Conservation (phyloP, 2,797 vertebrate species). For the Pangasius macronema region DNA sequence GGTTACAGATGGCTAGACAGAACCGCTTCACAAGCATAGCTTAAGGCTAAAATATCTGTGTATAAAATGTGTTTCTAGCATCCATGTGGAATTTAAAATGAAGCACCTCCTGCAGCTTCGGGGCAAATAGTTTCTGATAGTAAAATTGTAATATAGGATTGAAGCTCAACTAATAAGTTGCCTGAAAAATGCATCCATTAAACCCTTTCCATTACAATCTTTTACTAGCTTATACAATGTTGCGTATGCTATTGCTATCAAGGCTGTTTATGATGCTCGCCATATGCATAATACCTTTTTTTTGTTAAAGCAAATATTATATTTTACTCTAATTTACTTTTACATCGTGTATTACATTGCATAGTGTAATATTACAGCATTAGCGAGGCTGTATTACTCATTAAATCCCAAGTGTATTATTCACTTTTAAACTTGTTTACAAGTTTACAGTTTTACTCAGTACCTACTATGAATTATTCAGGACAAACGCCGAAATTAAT, state of each 20-base stretch:
- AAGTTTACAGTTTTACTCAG: background rate
- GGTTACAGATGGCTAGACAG: slow-evolving; percentile 59
- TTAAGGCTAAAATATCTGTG: slow-evolving; percentile 64
- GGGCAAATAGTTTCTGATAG: background rate
- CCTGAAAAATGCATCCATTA: background rate
- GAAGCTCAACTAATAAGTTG: slow-evolving; percentile 1
- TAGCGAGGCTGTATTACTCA: background rate
- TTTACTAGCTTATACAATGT: background rate
- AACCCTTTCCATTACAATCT: background rate
- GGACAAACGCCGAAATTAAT: background rate
- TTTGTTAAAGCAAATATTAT: background rate
- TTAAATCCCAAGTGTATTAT: background rate
- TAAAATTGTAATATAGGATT: background rate
- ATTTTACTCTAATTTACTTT: background rate
- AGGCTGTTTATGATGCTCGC: background rate
- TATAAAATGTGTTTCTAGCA: slow-evolving; percentile 67
- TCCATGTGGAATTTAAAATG: slow-evolving; percentile 30
- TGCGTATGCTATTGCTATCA: background rate
- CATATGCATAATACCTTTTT: background rate
- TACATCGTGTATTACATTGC: background rate
- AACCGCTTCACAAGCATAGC: slow-evolving; percentile 58
- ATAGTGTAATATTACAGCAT: background rate
- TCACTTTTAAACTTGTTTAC: background rate
- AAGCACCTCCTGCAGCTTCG: background rate
- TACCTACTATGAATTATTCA: background rate